Conservation (phyloP, 2,797 vertebrate species). For the Sternotherus odoratus region DNA sequence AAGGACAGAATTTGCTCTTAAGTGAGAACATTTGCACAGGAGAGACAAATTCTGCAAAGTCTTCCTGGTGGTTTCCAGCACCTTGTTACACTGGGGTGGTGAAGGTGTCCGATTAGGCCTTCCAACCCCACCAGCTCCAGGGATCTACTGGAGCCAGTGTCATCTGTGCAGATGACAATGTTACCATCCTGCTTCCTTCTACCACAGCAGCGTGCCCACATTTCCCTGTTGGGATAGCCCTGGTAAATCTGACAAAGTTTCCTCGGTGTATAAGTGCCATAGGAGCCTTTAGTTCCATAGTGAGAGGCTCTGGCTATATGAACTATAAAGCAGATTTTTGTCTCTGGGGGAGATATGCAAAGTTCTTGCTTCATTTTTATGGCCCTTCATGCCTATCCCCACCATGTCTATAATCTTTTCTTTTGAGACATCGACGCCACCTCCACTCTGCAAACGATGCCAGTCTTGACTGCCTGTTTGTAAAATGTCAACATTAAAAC, state of each 20-base stretch:
- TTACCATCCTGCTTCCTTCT: background rate
- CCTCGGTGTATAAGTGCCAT: background rate
- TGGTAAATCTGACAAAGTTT: background rate
- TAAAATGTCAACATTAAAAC: background rate
- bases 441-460: background rate
- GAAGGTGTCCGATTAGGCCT: background rate
- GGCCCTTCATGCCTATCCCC: background rate
- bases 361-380: background rate
- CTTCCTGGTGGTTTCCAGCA: background rate
- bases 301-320: background rate
- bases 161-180: background rate
- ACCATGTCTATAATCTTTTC: background rate
- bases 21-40: background rate
- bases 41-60: background rate
- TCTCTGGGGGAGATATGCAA: background rate
- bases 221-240: background rate
- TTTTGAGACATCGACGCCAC: background rate
- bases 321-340: background rate
- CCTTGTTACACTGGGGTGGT: background rate
- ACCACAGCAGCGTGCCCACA: background rate
- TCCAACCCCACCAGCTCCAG: background rate
- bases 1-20: background rate
- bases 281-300: background rate
- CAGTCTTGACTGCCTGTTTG: background rate
- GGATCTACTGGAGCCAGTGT: background rate